These are phyloP conservation scores for Epicauta chinensis DNA, from an alignment of 1,140 invertebrate genomes.

Conservation along the genomic window DNA sequence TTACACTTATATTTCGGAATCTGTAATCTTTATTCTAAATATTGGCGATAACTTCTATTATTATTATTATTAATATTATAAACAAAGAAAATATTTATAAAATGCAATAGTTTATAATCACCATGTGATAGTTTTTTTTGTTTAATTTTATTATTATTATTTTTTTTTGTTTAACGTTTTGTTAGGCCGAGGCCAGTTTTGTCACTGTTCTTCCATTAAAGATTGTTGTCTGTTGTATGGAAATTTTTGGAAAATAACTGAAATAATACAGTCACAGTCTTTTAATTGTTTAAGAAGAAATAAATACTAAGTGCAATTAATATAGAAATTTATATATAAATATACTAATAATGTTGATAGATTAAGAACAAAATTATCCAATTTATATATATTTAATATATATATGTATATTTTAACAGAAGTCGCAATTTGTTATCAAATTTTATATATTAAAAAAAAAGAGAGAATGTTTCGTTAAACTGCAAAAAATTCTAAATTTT, in stretches of 20 bases:
- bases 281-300: slow-evolving; percentile 25
- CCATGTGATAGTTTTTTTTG: slow-evolving; percentile 37
- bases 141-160: slow-evolving; percentile 29
- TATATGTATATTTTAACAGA: no score
- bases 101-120: slow-evolving; percentile 23
- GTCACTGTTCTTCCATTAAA: slow-evolving; percentile 38
- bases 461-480: background rate
- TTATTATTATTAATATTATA: no score
- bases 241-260: background rate
- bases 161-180: slow-evolving; percentile 33
- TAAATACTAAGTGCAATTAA: slow-evolving; percentile 37
- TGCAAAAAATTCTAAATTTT: no score
- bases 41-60: background rate
- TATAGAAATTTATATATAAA: slow-evolving; percentile 30
- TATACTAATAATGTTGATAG: slow-evolving; percentile 26
- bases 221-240: slow-evolving; percentile 12
- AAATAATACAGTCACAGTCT: slow-evolving; percentile 21
- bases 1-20: slow-evolving; percentile 18
- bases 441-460: background rate
- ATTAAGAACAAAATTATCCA: slow-evolving; percentile 17
- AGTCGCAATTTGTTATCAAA: slow-evolving; percentile 17
- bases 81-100: background rate
- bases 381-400: slow-evolving; percentile 21
- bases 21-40: slow-evolving; percentile 30
- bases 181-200: slow-evolving; percentile 37